Conservation (phyloP, 2,797 vertebrate species). For the Pelobates cultripes region DNA sequence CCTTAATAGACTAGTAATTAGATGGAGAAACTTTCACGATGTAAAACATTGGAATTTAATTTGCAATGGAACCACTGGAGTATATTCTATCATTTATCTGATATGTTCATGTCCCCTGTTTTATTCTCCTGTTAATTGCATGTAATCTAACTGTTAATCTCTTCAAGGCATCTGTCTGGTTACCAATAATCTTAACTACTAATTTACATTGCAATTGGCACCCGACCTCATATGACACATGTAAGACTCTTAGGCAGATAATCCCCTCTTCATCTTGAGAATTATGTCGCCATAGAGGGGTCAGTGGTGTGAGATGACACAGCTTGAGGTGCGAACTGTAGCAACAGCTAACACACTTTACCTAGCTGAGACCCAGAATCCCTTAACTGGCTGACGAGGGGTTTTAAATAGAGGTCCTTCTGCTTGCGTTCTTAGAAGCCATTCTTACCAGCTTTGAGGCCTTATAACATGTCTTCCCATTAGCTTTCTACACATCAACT, state of each 20-base stretch:
- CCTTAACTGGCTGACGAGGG: constrained; percentile 69
- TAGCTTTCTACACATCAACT: too few relatives aligned
- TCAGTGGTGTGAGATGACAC: constrained; percentile 74
- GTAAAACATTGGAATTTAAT: not conserved
- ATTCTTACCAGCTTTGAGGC: constrained; percentile 69
- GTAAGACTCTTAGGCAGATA: constrained; percentile 82
- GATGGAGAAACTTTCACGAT: too few relatives aligned
- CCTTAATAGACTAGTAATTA: too few relatives aligned
- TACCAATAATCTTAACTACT: constrained; percentile 68
- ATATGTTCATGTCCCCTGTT: not conserved
- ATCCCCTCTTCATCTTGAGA: constrained; percentile 71
- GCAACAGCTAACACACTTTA: constrained; percentile 67
- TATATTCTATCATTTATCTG: not conserved
- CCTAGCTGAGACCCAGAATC: constrained; percentile 71
- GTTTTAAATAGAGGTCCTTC: constrained; percentile 61
- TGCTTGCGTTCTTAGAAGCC: constrained; percentile 57
- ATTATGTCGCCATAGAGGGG: constrained; percentile 77
- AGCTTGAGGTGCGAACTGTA: constrained; percentile 74
- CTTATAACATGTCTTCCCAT: constrained; percentile 35
- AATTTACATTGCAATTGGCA: constrained; percentile 73
- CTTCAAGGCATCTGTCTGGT: constrained; percentile 72
- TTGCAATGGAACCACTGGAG: not conserved
- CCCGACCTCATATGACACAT: constrained; percentile 79
- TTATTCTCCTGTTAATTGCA: constrained; percentile 63
- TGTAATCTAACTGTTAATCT: constrained; percentile 71